Evolutionary conservation across 2,113 vertebrate genomes (phyloP), one percentile per base, ranked within the genome.

Genomic region (Gobius niger): DNA sequence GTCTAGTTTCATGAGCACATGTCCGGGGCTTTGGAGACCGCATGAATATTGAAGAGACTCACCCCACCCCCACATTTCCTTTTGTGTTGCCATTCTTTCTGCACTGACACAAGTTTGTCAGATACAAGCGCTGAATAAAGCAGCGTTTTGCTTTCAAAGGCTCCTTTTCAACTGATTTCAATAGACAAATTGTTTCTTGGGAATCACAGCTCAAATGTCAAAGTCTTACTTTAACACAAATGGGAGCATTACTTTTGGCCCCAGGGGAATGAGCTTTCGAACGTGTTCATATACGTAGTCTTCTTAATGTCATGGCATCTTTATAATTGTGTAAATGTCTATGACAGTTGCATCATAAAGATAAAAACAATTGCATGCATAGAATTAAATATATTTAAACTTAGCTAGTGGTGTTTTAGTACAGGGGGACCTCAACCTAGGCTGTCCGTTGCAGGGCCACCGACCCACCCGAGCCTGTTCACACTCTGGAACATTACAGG

Each of bases 111-210:
- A 67, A 69, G 66, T 76, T 78, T 75, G 81, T 80, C 78, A 80
- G 88, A 84, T 87, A 81, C 83, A 77, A 85, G 78, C 52, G 49
- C 14, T 62, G 42, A 44, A 62, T 44, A 62, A 62, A 62, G 40
- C 59, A 44, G 59, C 44, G 51, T 9, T 5, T 6, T 62, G 80
- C 65, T 81, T 76, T 82, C 53, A 80, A 81, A 84, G 75, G 50
- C n/a, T 65, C 19, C 42, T 54, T 80, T 85, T 80, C 63, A 69
- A 77, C 64, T 83, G 82, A 87, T 82, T 70, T 7, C 7, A 80
- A 71, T 49, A 86, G 87, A 87, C 87, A 85, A 79, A 76, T 60
- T 76, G 67, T 53, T 86, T 73, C 73, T 65, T 73, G 50, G 69
- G 63, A 87, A 82, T 76, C 77, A 34, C 65, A 47, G 56, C 82